These are phyloP conservation scores for Phrynocephalus versicolor DNA, from an alignment of 2,113 vertebrate species.

Conservation along the genomic window DNA sequence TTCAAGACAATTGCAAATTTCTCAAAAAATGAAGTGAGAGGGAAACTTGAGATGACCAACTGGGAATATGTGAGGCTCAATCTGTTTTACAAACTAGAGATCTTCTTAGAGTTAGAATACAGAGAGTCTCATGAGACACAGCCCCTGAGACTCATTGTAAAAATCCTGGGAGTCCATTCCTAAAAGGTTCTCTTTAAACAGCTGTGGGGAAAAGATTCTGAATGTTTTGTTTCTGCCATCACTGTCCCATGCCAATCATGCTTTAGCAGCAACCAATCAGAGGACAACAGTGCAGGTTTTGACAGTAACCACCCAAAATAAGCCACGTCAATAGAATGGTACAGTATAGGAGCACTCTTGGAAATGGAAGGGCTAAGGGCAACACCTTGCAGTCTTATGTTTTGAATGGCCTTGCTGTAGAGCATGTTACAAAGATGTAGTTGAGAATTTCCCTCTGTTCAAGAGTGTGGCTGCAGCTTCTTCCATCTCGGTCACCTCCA, in stretches of 20 bases:
- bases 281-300: background rate
- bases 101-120: slow-evolving; percentile 15
- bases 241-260: background rate
- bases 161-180: background rate
- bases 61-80: slow-evolving; percentile 65
- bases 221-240: background rate
- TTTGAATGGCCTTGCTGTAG: fast-evolving
- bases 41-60: background rate
- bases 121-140: background rate
- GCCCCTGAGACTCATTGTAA: slow-evolving; percentile 18
- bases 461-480: slow-evolving; percentile 74
- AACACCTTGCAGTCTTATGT: slow-evolving; percentile 22
- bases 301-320: background rate
- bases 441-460: slow-evolving; percentile 52
- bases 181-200: background rate
- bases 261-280: background rate
- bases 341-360: background rate
- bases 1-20: background rate
- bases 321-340: background rate
- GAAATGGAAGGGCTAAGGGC: background rate
- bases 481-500: slow-evolving; percentile 78
- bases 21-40: slow-evolving; percentile 6
- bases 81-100: background rate
- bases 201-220: background rate
- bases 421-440: slow-evolving; percentile 12